phyloP scores from a whole-genome alignment of 1,140 invertebrate species.

The Platyscapa corneri region DNA sequence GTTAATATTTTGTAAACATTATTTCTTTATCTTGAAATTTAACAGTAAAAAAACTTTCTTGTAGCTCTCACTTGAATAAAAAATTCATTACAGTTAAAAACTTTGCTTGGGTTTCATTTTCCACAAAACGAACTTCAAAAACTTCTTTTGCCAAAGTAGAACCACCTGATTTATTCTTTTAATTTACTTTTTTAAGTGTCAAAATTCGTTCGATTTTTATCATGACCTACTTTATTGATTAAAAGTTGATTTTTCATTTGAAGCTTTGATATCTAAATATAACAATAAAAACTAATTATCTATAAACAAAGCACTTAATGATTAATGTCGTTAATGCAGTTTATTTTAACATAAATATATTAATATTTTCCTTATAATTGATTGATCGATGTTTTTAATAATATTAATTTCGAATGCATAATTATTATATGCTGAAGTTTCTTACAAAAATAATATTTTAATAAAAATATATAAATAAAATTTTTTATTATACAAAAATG shows the following conservation, averaged over 20 bases:
- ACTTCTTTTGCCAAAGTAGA: slow-evolving; percentile 3
- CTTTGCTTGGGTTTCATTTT: slow-evolving; percentile 18
- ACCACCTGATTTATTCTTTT: slow-evolving; percentile 38
- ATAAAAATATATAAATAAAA: too few species aligned
- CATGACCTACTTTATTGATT: neutral
- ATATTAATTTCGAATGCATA: too few species aligned
- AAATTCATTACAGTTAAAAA: slow-evolving; percentile 46
- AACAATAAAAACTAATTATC: neutral
- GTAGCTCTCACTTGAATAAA: slow-evolving; percentile 39
- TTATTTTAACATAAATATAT: too few species aligned
- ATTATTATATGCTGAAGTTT: too few species aligned
- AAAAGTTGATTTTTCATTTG: neutral
- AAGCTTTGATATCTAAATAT: neutral
- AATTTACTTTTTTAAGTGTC: slow-evolving; percentile 21
- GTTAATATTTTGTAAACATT: slow-evolving; percentile 21
- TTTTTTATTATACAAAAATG: too few species aligned
- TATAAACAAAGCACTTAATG: too few species aligned
- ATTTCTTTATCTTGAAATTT: neutral
- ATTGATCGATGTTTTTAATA: too few species aligned
- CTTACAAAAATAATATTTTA: too few species aligned
- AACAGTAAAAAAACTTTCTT: slow-evolving; percentile 5
- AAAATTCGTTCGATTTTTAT: neutral
- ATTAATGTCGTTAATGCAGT: too few species aligned
- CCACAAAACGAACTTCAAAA: slow-evolving; percentile 26
- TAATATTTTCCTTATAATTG: too few species aligned